Evolutionary conservation across 2,888 invertebrate species (phyloP).

Genomic region (Tipula confusa): DNA sequence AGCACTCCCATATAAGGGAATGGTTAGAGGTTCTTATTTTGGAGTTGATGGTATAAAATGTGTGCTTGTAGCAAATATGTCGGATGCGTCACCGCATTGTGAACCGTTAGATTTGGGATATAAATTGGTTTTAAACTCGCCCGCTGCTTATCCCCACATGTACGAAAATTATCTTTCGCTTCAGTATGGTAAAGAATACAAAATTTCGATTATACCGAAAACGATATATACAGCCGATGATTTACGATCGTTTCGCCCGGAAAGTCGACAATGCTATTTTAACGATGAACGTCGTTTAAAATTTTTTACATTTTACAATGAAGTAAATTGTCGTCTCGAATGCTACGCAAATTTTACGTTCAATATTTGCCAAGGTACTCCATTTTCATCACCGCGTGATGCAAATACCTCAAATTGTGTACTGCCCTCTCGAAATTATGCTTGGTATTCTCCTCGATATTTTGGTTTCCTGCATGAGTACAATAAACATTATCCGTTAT

Average conservation of each 20-base stretch:
- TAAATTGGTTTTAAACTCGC: neutral
- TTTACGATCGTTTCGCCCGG: too few species aligned
- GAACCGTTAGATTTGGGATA: neutral
- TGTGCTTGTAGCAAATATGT: neutral
- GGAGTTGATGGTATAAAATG: neutral
- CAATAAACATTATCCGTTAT: neutral
- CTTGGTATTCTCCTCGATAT: neutral
- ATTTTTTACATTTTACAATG: conserved; percentile 61
- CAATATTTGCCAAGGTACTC: neutral
- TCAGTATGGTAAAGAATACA: neutral
- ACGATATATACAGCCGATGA: too few species aligned
- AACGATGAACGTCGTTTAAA: conserved; percentile 56
- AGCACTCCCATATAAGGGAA: neutral
- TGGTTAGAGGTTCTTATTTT: neutral
- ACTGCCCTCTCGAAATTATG: neutral
- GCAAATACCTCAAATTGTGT: neutral
- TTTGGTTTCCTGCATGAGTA: neutral
- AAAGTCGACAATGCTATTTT: conserved; percentile 59
- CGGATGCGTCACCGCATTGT: neutral
- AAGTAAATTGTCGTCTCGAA: neutral
- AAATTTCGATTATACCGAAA: too few species aligned
- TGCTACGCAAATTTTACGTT: neutral
- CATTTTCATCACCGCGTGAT: neutral
- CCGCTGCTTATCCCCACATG: neutral
- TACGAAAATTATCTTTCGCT: neutral